A percentile compares a stretch with the other conserved stretches of the same genome.
Evolutionary conservation across 2,888 invertebrate genomes (phyloP).

Genomic region (Eristalis intricaria): DNA sequence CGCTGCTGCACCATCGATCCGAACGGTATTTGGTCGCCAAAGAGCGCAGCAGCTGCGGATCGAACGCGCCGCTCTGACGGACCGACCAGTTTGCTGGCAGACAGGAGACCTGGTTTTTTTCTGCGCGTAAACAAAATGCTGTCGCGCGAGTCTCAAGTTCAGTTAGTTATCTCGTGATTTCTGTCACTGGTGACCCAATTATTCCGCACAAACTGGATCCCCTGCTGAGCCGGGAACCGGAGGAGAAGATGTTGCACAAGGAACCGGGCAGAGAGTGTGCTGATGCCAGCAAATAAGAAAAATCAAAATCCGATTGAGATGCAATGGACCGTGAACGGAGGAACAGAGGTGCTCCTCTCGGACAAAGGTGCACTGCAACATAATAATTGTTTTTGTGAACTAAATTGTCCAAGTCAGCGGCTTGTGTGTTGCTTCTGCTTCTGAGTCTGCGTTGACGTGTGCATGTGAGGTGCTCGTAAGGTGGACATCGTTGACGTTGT

Average conservation of each 20-base stretch:
- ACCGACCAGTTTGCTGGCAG: constrained; percentile 55
- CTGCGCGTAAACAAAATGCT: constrained; percentile 42
- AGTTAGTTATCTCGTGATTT: constrained; percentile 57
- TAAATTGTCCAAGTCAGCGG: constrained; percentile 46
- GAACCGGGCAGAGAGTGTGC: constrained; percentile 9
- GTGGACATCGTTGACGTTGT: constrained; percentile 43
- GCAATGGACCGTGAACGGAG: constrained; percentile 32
- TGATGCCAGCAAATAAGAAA: constrained; percentile 6
- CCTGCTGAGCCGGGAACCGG: constrained; percentile 3
- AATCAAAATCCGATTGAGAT: constrained; percentile 52
- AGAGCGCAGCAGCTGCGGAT: constrained; percentile 25
- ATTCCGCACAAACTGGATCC: constrained; percentile 55
- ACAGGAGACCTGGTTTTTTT: constrained; percentile 66
- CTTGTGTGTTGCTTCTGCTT: background rate
- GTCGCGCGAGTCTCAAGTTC: constrained; percentile 63
- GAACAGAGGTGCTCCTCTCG: background rate
- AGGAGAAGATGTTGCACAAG: background rate
- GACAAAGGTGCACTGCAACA: constrained; percentile 1
- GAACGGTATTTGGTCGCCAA: constrained; percentile 48
- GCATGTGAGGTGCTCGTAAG: constrained; percentile 12
- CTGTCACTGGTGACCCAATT: constrained; percentile 68
- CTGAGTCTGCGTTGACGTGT: constrained; percentile 11
- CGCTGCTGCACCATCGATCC: constrained; percentile 30
- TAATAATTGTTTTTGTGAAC: constrained; percentile 29
- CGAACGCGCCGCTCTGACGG: background rate